Percentiles rank a stretch among this genome's conserved stretches.
These are phyloP conservation scores for Rhynchotus rufescens DNA, from an alignment of 2,797 vertebrate species.

Conservation along the genomic window DNA sequence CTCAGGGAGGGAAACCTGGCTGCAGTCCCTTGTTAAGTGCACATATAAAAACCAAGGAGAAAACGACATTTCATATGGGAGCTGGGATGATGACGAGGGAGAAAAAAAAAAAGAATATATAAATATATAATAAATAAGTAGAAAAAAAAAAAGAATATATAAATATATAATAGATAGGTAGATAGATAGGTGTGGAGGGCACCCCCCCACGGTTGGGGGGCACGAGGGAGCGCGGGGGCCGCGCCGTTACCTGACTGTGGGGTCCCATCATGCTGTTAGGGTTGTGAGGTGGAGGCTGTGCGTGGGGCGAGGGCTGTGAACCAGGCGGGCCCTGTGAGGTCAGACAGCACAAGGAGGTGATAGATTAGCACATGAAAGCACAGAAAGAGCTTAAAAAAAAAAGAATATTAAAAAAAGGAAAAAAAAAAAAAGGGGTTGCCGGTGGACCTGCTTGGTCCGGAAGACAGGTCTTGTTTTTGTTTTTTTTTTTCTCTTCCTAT, in stretches of 20 bases:
- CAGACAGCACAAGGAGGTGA: conserved; percentile 90
- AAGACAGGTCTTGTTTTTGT: conserved; percentile 11
- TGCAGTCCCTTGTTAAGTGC: conserved; percentile 54
- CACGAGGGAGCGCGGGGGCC: conserved; percentile 66
- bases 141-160: no score
- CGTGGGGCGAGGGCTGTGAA: conserved; percentile 99
- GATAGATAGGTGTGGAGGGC: neutral
- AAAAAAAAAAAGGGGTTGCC: conserved; percentile 72
- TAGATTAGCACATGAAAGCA: conserved; percentile 86
- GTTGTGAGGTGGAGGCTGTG: conserved; percentile 97
- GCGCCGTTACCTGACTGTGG: conserved; percentile 96
- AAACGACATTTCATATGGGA: neutral
- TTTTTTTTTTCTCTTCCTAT: neutral
- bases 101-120: neutral
- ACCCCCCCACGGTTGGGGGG: conserved; percentile 39
- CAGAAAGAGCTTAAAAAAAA: conserved; percentile 75
- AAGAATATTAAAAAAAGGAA: no score
- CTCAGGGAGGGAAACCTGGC: conserved; percentile 57
- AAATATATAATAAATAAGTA: neutral
- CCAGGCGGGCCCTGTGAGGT: conserved; percentile 95
- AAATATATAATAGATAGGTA: neutral
- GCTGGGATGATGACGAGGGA: conserved; percentile 4
- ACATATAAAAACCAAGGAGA: neutral
- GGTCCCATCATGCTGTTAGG: conserved; percentile 99
- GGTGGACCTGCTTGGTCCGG: conserved; percentile 65